Conservation (phyloP, 2,888 invertebrate genomes). For the Tachystola acroxantha region DNA sequence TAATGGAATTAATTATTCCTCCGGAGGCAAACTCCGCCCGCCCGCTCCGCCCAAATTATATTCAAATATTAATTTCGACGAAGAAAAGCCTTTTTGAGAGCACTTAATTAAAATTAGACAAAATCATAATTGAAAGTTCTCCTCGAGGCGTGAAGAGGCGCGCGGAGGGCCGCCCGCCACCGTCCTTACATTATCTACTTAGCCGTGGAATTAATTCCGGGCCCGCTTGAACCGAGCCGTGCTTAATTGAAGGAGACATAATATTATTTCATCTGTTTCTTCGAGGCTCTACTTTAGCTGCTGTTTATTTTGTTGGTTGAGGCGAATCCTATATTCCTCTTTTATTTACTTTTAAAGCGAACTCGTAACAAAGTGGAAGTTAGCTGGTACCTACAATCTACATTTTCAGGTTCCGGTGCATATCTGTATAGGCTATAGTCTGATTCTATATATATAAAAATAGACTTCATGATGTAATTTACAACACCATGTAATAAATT, state of each 20-base stretch:
- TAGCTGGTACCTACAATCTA: not conserved
- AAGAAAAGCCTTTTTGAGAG: conserved; percentile 76
- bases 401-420: too few relatives aligned
- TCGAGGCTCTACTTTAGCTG: conserved; percentile 16
- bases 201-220: conserved; percentile 69
- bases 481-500: too few relatives aligned
- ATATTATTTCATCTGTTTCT: conserved; percentile 42
- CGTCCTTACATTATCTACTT: conserved; percentile 74
- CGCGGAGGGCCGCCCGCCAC: conserved; percentile 48
- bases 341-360: not conserved
- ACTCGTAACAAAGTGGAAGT: too few relatives aligned
- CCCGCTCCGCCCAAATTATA: conserved; percentile 76
- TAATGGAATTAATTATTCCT: conserved; percentile 76
- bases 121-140: conserved; percentile 79
- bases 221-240: conserved; percentile 45
- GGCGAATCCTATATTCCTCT: too few relatives aligned
- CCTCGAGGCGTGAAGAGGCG: conserved; percentile 74
- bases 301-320: conserved; percentile 4
- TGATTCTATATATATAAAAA: too few relatives aligned
- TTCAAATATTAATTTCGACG: conserved; percentile 78
- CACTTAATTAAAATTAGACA: conserved; percentile 79
- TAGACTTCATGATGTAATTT: too few relatives aligned
- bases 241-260: conserved; percentile 62
- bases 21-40: conserved; percentile 75
- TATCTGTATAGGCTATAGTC: too few relatives aligned